Percentiles rank a stretch among this genome's conserved stretches.
phyloP scores from a whole-genome alignment of 2,888 invertebrate species.

The Kryphioiulus occultus region DNA sequence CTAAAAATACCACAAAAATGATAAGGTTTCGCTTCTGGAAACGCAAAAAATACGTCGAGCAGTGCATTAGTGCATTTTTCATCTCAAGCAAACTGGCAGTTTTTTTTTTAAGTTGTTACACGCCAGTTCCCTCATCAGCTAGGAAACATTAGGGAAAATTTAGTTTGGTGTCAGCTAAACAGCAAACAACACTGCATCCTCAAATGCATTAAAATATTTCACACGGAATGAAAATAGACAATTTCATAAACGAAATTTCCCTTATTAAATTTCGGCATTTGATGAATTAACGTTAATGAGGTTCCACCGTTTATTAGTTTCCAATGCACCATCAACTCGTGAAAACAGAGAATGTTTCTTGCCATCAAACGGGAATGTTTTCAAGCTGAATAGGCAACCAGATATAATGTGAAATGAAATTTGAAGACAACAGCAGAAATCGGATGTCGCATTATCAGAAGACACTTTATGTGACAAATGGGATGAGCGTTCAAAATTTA shows the following conservation, averaged over 20 bases:
- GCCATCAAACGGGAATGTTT: not conserved
- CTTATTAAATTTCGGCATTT: too few species aligned
- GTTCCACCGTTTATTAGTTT: too few species aligned
- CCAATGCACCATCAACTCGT: too few species aligned
- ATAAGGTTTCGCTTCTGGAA: not conserved
- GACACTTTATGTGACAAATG: constrained; percentile 8
- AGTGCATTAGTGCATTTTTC: not conserved
- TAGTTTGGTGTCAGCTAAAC: not conserved
- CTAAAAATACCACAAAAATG: not conserved
- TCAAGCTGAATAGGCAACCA: not conserved
- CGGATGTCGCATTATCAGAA: not conserved
- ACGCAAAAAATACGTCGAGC: not conserved
- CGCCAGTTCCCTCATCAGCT: constrained; percentile 8
- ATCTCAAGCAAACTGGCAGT: not conserved
- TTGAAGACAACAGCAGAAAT: not conserved
- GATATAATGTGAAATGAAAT: not conserved
- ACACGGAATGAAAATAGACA: not conserved
- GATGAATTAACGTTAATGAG: too few species aligned
- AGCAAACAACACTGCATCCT: not conserved
- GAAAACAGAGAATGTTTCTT: too few species aligned
- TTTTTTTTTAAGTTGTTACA: not conserved
- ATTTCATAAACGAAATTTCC: not conserved
- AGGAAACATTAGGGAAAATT: not conserved
- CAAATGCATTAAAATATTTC: not conserved
- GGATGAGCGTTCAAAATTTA: not conserved